A percentile compares a stretch with the other conserved stretches of the same genome.
These are phyloP conservation scores for Columba guinea DNA, from an alignment of 2,797 vertebrate genomes.

Conservation along the genomic window DNA sequence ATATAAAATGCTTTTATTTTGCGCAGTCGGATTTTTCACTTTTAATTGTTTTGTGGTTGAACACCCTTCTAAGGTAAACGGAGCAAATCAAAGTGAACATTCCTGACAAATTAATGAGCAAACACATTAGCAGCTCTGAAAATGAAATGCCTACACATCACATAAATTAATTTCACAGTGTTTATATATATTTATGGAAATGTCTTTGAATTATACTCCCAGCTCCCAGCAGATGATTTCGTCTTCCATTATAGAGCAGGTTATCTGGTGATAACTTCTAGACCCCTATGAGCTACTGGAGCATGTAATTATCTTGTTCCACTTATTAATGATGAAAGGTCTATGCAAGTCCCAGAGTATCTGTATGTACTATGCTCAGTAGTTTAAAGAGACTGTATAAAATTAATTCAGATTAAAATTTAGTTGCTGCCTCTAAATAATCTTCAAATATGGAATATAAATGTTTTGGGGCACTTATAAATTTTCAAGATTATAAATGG, in stretches of 20 bases:
- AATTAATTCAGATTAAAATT: constrained; percentile 41
- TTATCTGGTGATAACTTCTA: constrained; percentile 56
- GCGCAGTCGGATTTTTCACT: neutral
- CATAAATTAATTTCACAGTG: constrained; percentile 43
- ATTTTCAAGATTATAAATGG: neutral
- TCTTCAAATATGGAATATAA: constrained; percentile 2
- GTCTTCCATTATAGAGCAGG: constrained; percentile 41
- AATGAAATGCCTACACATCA: constrained; percentile 3
- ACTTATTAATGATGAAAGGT: constrained; percentile 64
- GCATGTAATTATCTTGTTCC: constrained; percentile 64
- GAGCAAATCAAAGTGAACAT: constrained; percentile 35
- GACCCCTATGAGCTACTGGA: constrained; percentile 48
- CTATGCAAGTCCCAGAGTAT: constrained; percentile 34
- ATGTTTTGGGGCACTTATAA: neutral
- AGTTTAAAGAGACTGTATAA: constrained; percentile 32
- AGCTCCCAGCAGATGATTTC: constrained; percentile 39
- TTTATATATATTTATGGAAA: constrained; percentile 64
- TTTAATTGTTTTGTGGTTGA: neutral
- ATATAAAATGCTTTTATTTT: neutral
- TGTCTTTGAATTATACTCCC: constrained; percentile 12
- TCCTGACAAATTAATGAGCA: constrained; percentile 51
- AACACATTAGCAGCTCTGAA: constrained; percentile 28
- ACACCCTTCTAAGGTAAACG: constrained; percentile 30
- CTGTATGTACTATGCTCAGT: neutral
- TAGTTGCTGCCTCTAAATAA: constrained; percentile 6